Base-by-base conservation (phyloP, 2,113 vertebrate genomes). In the Mugil cephalus region DNA sequence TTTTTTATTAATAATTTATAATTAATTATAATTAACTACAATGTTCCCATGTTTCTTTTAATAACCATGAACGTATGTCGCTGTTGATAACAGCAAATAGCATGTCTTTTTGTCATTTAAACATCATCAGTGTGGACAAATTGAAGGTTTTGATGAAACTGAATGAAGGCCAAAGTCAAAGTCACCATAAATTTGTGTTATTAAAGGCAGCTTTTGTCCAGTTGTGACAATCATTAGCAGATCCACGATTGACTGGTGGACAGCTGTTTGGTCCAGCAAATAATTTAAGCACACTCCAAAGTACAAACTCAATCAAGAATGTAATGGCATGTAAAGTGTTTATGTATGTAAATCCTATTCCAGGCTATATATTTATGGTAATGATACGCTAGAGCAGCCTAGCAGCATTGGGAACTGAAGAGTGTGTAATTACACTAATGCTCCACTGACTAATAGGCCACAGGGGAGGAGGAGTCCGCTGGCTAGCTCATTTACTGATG, bases 351-450 rank as follows among this genome's bases (percentile, higher is more conserved):
- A 90, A 89, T 92, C 87, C 90, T 81, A 83, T 88, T 85, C 69
- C 50, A 55, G 69, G 79, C 80, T 87, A 80, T 88, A 86, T 89
- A 86, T 88, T 87, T 88, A 86, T 87, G 74, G 83, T 86, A 88
- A 91, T 91, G 84, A 87, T 76, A 87, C 48, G 38, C 82, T 82
- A 77, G 82, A 90, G 84, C 80, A 76, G 77, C 82, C 75, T 67
- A 82, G 84, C 81, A 83, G 84, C 19, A 13, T 79, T 81, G 74
- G 67, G 69, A 89, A 83, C 70, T 86, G 83, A 91, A 71, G 69
- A 87, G 85, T 92, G 87, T 89, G 87, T 90, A 92, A 91, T 91
- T 91, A 91, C 86, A 89, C 83, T 88, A 88, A 89, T 90, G 86
- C 88, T 88, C 83, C 36, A 4, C 77, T 87, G 87, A 74, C 78